phyloP scores from a whole-genome alignment of 1,140 invertebrate genomes.

The Drosophila albomicans region DNA sequence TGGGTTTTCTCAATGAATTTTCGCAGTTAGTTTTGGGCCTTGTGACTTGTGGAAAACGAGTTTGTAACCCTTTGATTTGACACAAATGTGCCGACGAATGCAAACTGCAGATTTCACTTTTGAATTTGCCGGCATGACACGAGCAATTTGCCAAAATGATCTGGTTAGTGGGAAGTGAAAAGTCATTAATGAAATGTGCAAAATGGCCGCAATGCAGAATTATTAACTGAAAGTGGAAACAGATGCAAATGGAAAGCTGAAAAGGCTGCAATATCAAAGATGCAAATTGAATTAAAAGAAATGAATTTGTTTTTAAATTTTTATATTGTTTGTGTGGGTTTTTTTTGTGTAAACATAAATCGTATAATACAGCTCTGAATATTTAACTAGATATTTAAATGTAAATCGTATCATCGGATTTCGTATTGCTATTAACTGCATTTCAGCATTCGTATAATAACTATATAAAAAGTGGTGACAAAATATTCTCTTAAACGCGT shows the following conservation, averaged over 20 bases:
- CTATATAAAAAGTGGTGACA: slow-evolving; percentile 57
- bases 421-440: slow-evolving; percentile 65
- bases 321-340: slow-evolving; percentile 47
- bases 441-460: slow-evolving; percentile 48
- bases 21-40: slow-evolving; percentile 40
- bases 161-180: slow-evolving; percentile 59
- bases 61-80: slow-evolving; percentile 63
- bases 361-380: slow-evolving; percentile 70
- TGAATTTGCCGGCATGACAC: slow-evolving; percentile 66
- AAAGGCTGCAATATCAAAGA: not conserved
- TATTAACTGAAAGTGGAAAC: not conserved
- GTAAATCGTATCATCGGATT: slow-evolving; percentile 59
- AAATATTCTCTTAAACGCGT: slow-evolving; percentile 48
- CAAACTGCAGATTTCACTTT: slow-evolving; percentile 45
- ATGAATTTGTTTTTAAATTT: slow-evolving; percentile 37
- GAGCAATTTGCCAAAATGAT: slow-evolving; percentile 46
- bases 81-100: slow-evolving; percentile 35
- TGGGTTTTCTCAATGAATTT: slow-evolving; percentile 39
- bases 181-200: slow-evolving; percentile 33
- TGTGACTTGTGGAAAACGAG: slow-evolving; percentile 61
- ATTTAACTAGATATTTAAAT: slow-evolving; percentile 64
- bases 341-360: slow-evolving; percentile 68
- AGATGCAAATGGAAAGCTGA: not conserved
- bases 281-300: not conserved
- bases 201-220: slow-evolving; percentile 10